Conservation (phyloP, 1,140 invertebrate genomes). For the Heterodera schachtii region DNA sequence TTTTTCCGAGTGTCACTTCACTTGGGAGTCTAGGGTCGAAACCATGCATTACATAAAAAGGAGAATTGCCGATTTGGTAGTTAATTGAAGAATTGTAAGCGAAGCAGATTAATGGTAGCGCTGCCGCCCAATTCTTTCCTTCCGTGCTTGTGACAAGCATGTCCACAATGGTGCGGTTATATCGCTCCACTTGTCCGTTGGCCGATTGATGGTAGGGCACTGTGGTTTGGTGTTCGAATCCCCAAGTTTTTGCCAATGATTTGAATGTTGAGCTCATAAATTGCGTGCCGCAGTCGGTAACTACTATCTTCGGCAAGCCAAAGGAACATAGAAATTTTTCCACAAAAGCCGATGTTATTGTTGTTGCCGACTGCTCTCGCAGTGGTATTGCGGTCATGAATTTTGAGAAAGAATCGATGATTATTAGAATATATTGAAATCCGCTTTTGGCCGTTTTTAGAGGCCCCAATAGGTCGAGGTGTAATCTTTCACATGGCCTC, state of each 20-base stretch:
- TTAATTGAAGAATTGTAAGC: conserved; percentile 21
- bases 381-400: conserved; percentile 13
- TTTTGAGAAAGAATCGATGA: conserved; percentile 26
- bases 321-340: conserved; percentile 10
- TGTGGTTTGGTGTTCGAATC: conserved; percentile 8
- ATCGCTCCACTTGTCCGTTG: conserved; percentile 13
- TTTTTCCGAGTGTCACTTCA: neutral
- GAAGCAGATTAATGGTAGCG: neutral
- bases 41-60: conserved; percentile 2
- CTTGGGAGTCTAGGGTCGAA: conserved; percentile 1
- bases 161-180: conserved; percentile 1
- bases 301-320: conserved; percentile 1
- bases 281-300: conserved; percentile 17
- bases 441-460: conserved; percentile 1
- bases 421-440: conserved; percentile 15
- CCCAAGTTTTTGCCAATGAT: neutral
- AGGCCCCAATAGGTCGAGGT: conserved; percentile 11
- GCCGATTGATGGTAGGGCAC: conserved; percentile 17
- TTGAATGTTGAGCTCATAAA: conserved; percentile 23
- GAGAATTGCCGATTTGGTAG: neutral
- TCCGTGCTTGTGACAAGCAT: neutral
- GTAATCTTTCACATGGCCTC: neutral
- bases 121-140: conserved; percentile 5
- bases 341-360: conserved; percentile 1
- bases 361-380: neutral